Conservation (phyloP, 2,888 invertebrate genomes). For the Clivina fossor region DNA sequence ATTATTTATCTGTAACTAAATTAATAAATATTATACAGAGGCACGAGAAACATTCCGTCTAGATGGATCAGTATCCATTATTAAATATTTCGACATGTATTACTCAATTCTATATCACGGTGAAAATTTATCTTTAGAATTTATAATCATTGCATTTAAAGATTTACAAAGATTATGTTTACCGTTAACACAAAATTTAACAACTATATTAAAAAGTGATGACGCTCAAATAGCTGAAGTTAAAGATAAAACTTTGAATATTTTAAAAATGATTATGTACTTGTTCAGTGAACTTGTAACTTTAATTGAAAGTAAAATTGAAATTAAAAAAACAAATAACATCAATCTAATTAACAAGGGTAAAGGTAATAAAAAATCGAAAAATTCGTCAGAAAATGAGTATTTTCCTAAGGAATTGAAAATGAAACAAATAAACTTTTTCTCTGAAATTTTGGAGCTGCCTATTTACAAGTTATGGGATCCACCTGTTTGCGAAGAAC, state of each 20-base stretch:
- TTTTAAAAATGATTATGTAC: slow-evolving; percentile 78
- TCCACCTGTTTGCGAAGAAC: slow-evolving; percentile 80
- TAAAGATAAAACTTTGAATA: slow-evolving; percentile 63
- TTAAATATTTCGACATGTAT: slow-evolving; percentile 76
- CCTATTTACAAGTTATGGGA: slow-evolving; percentile 77
- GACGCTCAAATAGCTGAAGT: slow-evolving; percentile 58
- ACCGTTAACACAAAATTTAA: slow-evolving; percentile 45
- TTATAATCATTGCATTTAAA: slow-evolving; percentile 57
- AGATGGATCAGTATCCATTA: slow-evolving; percentile 60
- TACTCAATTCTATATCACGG: slow-evolving; percentile 73
- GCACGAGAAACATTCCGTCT: slow-evolving; percentile 50
- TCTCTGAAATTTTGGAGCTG: slow-evolving; percentile 53
- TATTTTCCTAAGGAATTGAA: slow-evolving; percentile 9
- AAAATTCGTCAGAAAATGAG: slow-evolving; percentile 20
- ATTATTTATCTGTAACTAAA: slow-evolving; percentile 1
- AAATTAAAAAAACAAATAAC: slow-evolving; percentile 45
- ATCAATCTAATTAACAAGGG: slow-evolving; percentile 44
- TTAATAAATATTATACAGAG: slow-evolving; percentile 48
- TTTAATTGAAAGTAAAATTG: slow-evolving; percentile 56
- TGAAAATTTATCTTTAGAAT: slow-evolving; percentile 60
- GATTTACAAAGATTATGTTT: slow-evolving; percentile 44
- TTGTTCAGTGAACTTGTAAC: slow-evolving; percentile 64
- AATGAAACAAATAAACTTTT: slow-evolving; percentile 10
- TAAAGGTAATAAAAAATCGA: slow-evolving; percentile 35
- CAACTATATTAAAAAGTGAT: slow-evolving; percentile 58